phyloP scores from a whole-genome alignment of 2,888 invertebrate genomes.

The Salticus scenicus region DNA sequence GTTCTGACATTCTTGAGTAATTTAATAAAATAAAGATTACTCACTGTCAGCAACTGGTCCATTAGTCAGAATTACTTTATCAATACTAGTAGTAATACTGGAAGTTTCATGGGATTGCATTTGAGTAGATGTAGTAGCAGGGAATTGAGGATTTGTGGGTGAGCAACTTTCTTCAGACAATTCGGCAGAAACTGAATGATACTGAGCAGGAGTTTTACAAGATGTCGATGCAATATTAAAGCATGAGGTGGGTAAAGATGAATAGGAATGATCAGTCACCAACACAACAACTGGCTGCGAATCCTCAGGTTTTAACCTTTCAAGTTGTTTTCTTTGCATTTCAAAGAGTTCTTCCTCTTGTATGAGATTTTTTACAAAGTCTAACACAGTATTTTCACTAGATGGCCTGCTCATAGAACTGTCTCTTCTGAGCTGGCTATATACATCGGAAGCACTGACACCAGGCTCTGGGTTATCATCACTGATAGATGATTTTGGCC shows the following conservation, averaged over 20 bases:
- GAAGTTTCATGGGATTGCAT: slow-evolving; percentile 39
- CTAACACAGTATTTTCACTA: slow-evolving; percentile 44
- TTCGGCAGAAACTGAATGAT: slow-evolving; percentile 74
- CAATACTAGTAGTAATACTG: slow-evolving; percentile 59
- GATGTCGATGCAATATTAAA: slow-evolving; percentile 76
- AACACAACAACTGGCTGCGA: slow-evolving; percentile 73
- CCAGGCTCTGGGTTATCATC: slow-evolving; percentile 41
- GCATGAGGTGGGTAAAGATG: slow-evolving; percentile 75
- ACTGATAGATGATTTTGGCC: slow-evolving; percentile 42
- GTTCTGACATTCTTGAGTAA: too few relatives aligned
- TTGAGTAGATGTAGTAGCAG: slow-evolving; percentile 20
- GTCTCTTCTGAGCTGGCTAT: slow-evolving; percentile 33
- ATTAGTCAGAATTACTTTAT: slow-evolving; percentile 50
- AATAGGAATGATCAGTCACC: slow-evolving; percentile 74
- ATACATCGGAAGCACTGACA: slow-evolving; percentile 46
- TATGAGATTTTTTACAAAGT: slow-evolving; percentile 64
- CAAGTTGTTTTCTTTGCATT: slow-evolving; percentile 76
- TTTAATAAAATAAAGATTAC: slow-evolving; percentile 22
- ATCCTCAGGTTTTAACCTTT: slow-evolving; percentile 74
- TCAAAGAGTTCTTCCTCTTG: slow-evolving; percentile 76
- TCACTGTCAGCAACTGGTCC: slow-evolving; percentile 61
- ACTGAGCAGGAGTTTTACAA: slow-evolving; percentile 75
- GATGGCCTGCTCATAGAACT: slow-evolving; percentile 34
- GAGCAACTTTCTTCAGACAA: slow-evolving; percentile 70
- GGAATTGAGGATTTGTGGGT: slow-evolving; percentile 26